Evolutionary conservation across 2,113 vertebrate genomes (phyloP).

Genomic region (Aleadryas rufinucha): DNA sequence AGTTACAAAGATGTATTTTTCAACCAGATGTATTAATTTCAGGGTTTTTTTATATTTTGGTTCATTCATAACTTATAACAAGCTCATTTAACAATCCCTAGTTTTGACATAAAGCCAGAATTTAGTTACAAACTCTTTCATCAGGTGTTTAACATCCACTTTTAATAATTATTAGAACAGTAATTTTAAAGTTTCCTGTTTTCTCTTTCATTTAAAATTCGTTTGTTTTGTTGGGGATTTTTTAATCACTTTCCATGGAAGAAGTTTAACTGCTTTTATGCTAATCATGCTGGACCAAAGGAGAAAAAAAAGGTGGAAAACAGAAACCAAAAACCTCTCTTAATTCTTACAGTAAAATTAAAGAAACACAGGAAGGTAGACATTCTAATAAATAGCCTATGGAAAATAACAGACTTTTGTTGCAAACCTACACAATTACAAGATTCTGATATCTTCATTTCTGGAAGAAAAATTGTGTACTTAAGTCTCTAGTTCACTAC

Average conservation of each 20-base stretch:
- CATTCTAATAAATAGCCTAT: not conserved
- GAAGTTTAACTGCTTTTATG: not conserved
- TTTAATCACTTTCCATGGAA: not conserved
- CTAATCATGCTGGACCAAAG: not conserved
- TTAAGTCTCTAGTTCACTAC: not conserved
- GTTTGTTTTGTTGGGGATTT: accelerated
- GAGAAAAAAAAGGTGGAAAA: not conserved
- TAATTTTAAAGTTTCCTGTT: not conserved
- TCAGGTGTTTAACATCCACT: not conserved
- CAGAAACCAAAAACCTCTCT: not conserved
- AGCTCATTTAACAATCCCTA: not conserved
- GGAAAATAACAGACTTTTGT: not conserved
- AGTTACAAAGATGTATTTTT: not conserved
- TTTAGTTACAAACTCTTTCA: not conserved
- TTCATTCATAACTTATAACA: not conserved
- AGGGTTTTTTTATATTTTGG: not conserved
- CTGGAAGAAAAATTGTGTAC: not conserved
- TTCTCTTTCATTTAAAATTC: not conserved
- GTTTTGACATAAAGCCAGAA: not conserved
- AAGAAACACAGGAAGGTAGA: not conserved
- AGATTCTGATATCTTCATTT: not conserved
- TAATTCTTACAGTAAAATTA: not conserved
- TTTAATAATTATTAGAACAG: not conserved
- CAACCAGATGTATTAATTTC: not conserved
- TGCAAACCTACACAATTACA: not conserved